Base-by-base conservation (phyloP, 2,797 vertebrate species). In the Typhlichthys eigenmanni region DNA sequence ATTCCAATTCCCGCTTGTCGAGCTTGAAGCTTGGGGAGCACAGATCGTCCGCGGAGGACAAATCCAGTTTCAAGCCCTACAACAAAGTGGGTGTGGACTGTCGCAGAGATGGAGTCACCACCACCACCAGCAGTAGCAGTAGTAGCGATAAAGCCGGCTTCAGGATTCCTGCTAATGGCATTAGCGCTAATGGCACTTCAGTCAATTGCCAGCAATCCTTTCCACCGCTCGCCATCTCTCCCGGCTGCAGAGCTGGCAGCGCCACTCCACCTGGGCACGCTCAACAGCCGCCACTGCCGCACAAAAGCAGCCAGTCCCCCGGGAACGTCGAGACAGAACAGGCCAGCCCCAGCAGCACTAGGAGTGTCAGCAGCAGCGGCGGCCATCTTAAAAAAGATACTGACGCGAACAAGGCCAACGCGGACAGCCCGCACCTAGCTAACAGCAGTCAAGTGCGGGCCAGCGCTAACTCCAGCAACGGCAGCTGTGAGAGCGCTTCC, bases 31-130 rank as follows among this genome's bases (percentile, higher is more conserved):
- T 87, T 53, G 81, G 92, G 72, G 88, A 94, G 69, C 94, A 92
- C 74, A 85, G 94, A 58, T 89, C 93, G 32, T 68, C 88, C 14
- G 49, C 74, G 79, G 96, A 98, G 60, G 96, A 98, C 89, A 98
- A 96, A 81, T 98, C 95, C 49, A 96, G 96, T 93, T 98, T 98
- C 90, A 98, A 98, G 72, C 96, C 97, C 4, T 98, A 98, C 79
- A 95, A 93, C 58, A 98, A 97, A 85, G 91, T 91, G 32, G 75
- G 82, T 1, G 91, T 89, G n/a, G 93, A 96, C 47, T 77, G 90
- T 32, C 91, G 95, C 74, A 95, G 95, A 62, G 96, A 98, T 1
- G 90, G 89, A 83, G 66, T 55, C 66, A 62, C 85, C 91, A 66
- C 84, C 76, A 81, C 68, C 77, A 46, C 14, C n/a, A 65, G 66